Evolutionary conservation across 2,797 vertebrate species (phyloP).

Genomic region (Mormyrops attenuatus): DNA sequence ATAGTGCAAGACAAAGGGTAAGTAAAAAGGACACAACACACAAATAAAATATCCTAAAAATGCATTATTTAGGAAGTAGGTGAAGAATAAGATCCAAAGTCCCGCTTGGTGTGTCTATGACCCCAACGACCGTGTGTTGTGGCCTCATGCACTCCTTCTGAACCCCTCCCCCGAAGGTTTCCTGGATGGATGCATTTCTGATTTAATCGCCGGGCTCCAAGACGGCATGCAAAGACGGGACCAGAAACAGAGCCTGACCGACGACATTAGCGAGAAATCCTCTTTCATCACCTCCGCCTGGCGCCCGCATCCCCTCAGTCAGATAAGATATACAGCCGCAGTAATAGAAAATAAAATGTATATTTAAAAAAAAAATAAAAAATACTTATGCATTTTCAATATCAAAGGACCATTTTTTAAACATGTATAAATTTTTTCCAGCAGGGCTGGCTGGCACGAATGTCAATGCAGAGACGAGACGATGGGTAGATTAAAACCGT

Average conservation of each 20-base stretch:
- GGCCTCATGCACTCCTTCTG: neutral
- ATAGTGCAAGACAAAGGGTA: neutral
- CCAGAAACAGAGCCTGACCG: neutral
- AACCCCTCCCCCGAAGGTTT: constrained; percentile 17
- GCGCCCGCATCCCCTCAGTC: neutral
- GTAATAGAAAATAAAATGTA: neutral
- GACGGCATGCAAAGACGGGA: neutral
- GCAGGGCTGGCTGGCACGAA: neutral
- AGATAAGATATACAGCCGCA: neutral
- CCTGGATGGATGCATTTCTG: neutral
- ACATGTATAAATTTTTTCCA: neutral
- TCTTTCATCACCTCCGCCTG: neutral
- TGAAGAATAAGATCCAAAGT: neutral
- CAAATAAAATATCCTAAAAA: neutral
- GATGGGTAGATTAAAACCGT: neutral
- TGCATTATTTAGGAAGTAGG: neutral
- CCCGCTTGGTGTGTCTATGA: neutral
- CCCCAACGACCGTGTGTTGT: neutral
- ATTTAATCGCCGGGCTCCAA: neutral
- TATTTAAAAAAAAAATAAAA: neutral
- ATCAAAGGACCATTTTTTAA: neutral
- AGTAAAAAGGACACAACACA: neutral
- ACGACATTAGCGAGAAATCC: neutral
- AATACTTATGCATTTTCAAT: neutral
- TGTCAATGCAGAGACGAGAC: neutral